A percentile compares a stretch with the other conserved stretches of the same genome.
phyloP scores from a whole-genome alignment of 2,797 vertebrate species.

The Lates japonicus region DNA sequence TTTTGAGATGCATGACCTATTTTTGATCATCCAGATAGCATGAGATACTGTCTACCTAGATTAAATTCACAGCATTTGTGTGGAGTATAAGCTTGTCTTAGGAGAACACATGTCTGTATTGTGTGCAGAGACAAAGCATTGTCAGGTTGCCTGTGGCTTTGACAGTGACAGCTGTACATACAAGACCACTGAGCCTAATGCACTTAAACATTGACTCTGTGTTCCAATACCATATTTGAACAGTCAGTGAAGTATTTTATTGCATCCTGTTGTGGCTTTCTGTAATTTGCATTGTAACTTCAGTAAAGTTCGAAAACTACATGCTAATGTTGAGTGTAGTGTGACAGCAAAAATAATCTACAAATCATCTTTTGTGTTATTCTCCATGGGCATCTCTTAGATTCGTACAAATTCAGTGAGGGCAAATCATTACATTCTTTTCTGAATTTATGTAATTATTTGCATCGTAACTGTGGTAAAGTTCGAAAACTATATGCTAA shows the following conservation, averaged over 20 bases:
- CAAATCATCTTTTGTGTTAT: constrained; percentile 33
- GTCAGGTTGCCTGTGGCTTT: constrained; percentile 86
- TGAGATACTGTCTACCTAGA: constrained; percentile 86
- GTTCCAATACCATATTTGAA: constrained; percentile 79
- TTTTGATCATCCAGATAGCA: constrained; percentile 86
- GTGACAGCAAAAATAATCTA: constrained; percentile 8
- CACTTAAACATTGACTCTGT: constrained; percentile 85
- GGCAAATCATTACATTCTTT: constrained; percentile 2
- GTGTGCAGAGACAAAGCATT: constrained; percentile 86
- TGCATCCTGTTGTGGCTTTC: constrained; percentile 65
- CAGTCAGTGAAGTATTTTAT: constrained; percentile 77
- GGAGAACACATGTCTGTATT: constrained; percentile 87
- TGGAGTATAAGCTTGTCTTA: constrained; percentile 85
- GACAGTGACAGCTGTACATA: constrained; percentile 88
- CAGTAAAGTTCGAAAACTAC: constrained; percentile 57
- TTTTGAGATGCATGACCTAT: constrained; percentile 88
- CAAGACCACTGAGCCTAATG: constrained; percentile 82
- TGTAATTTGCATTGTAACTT: constrained; percentile 48
- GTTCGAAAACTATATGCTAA: constrained; percentile 52
- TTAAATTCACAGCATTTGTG: constrained; percentile 82
- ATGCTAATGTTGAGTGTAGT: constrained; percentile 29
- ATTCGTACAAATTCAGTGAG: constrained; percentile 41
- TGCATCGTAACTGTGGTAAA: constrained; percentile 38
- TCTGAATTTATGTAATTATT: constrained; percentile 35
- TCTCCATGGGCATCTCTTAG: neutral